Evolutionary conservation across 2,888 invertebrate genomes (phyloP), one percentile per base, ranked within the genome.

Genomic region (Papilio elwesi): DNA sequence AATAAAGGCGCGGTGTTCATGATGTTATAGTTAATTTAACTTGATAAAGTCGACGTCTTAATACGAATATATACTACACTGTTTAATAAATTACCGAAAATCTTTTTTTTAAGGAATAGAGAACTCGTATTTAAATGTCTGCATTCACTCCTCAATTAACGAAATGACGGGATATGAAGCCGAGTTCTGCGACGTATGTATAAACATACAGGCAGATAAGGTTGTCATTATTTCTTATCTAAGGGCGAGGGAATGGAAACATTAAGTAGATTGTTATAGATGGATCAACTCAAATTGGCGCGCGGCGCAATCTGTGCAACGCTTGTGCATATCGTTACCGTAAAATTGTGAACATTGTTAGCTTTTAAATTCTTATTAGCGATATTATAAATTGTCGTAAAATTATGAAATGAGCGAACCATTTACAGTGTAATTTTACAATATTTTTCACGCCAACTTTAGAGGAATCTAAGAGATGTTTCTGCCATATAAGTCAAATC

Each of bases 1-100:
- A 64, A 64, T 64, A 49, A 38, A 64, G 64, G 64, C n/a, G 64
- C 5, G 64, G 36, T 38, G 55, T 9, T 64, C 49, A 64, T 48
- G 26, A 26, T 16, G 26, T n/a, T n/a, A n/a, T 26, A 26, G 64
- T 49, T 51, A 2, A 55, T 55, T 59, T 38, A 59, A 59, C 15
- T 13, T 11, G 11, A 12, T 59, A 59, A 36, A 59, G 36, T 59
- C 59, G n/a, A 59, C 38, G 38, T 38, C 38, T 38, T 9, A 38
- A 59, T 38, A 26, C 26, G 26, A 26, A 26, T 26, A 26, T 26
- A 26, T 26, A 2, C 1, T 26, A 26, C 26, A 26, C 26, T 26
- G 26, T 26, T 2, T 26, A 26, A 4, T 26, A 26, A 26, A 26
- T 26, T 26, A 26, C 1, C 26, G 4, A 26, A 26, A 26, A 26